Percentiles rank a stretch among this genome's conserved stretches.
phyloP scores from a whole-genome alignment of 2,797 vertebrate genomes.

The Xiphophorus birchmanni region DNA sequence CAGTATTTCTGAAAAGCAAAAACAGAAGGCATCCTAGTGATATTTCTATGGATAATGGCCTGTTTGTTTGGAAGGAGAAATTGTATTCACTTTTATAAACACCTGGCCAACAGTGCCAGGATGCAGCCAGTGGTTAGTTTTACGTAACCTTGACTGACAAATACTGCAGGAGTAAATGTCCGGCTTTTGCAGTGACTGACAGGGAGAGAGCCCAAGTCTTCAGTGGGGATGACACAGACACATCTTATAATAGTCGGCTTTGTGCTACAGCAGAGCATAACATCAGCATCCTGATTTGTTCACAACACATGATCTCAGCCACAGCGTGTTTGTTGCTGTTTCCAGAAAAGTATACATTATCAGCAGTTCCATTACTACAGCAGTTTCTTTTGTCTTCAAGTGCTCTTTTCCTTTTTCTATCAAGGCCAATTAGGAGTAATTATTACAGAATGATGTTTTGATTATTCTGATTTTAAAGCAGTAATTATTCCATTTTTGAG shows the following conservation, averaged over 20 bases:
- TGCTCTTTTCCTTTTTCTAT: neutral
- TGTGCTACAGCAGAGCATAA: constrained; percentile 53
- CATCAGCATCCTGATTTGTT: constrained; percentile 69
- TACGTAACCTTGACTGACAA: constrained; percentile 4
- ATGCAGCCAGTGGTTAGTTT: neutral
- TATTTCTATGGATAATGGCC: constrained; percentile 1
- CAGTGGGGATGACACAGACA: constrained; percentile 38
- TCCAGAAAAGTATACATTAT: neutral
- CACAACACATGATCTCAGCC: constrained; percentile 68
- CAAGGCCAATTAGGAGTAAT: neutral
- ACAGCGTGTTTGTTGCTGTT: constrained; percentile 29
- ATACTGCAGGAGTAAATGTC: constrained; percentile 23
- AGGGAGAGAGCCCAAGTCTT: constrained; percentile 28
- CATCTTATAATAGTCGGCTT: constrained; percentile 66
- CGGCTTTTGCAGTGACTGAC: constrained; percentile 44
- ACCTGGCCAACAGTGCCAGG: neutral
- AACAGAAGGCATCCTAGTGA: constrained; percentile 7
- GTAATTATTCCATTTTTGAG: neutral
- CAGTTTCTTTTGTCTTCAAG: neutral
- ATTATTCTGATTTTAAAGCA: neutral
- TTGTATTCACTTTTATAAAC: neutral
- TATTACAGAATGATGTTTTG: neutral
- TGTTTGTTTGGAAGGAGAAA: neutral
- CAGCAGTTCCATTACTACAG: neutral
- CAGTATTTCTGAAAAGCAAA: constrained; percentile 10